Evolutionary conservation across 2,888 invertebrate genomes (phyloP).

Genomic region (Gastrophysa polygoni): DNA sequence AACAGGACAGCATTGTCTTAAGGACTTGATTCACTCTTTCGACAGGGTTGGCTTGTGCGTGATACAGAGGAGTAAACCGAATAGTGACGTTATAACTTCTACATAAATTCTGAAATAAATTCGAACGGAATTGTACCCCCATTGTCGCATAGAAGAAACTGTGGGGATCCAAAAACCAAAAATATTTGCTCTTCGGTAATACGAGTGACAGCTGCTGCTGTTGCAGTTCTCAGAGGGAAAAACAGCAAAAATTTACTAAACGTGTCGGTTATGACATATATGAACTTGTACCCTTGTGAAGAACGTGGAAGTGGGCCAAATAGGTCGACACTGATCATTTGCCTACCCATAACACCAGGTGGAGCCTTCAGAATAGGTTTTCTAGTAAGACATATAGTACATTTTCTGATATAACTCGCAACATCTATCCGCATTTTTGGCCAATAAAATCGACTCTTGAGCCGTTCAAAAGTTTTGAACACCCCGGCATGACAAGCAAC

Average conservation of each 20-base stretch:
- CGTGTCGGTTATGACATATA: not conserved
- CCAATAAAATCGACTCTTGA: not conserved
- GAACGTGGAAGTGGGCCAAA: too few relatives aligned
- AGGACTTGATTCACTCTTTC: too few relatives aligned
- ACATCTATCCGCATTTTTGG: not conserved
- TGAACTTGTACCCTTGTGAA: not conserved
- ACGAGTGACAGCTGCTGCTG: not conserved
- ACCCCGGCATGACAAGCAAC: not conserved
- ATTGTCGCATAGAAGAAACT: not conserved
- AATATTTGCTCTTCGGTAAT: slow-evolving; percentile 1
- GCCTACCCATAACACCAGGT: not conserved
- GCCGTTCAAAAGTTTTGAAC: not conserved
- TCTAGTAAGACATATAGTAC: not conserved
- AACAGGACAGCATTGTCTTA: too few relatives aligned
- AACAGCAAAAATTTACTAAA: slow-evolving; percentile 5
- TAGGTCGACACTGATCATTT: too few relatives aligned
- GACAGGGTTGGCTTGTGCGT: not conserved
- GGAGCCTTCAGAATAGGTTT: not conserved
- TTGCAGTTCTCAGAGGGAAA: slow-evolving; percentile 4
- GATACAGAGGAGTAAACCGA: not conserved
- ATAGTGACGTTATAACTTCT: not conserved
- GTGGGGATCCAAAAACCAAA: not conserved
- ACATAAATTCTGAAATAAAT: too few relatives aligned
- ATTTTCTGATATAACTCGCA: not conserved
- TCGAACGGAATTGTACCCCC: too few relatives aligned